Evolutionary conservation across 2,888 invertebrate genomes (phyloP), one percentile per base, ranked within the genome.

Genomic region (Magallana nippona): DNA sequence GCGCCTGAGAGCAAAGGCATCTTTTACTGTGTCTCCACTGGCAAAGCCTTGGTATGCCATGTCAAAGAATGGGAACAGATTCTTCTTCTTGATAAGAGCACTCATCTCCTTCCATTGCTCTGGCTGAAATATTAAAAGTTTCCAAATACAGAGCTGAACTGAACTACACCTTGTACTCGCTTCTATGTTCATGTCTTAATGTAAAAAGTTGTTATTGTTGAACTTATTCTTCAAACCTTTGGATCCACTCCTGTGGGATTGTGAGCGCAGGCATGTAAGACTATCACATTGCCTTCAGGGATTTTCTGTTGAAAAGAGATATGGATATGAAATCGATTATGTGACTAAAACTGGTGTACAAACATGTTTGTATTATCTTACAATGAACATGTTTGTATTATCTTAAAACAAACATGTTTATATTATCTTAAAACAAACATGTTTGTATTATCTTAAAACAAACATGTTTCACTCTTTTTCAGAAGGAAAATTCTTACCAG

Each of bases 211-310:
- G 22, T 1, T 5, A n/a, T 13, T n/a, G 27, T n/a, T n/a, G 2
- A 71, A 5, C 10, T 60, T n/a, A 55, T 17, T 62, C 11, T 55
- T 82, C 88, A 84, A 85, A 94, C 94, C 90, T 90, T 93, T 15
- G 94, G 94, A 85, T 94, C 94, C 2, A 94, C 94, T 78, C 94
- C 94, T 55, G 99, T 99, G 17, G 99, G 99, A 95, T 99, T 99
- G 95, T 99, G 99, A 10, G 99, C 99, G 95, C 99, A 99, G 0
- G 99, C 99, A 94, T 99, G 99, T 62, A 99, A 95, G 84, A 99
- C 95, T 90, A 99, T 96, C 13, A 98, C 96, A 0, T 98, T 97
- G 81, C 96, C 96, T 92, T 97, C 97, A 0, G 99, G 99, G 78
- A 98, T 98, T 96, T 97, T 97, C 97, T 98, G 94, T 11, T 95